Conservation (phyloP, 1,140 invertebrate species). For the Periplaneta americana region DNA sequence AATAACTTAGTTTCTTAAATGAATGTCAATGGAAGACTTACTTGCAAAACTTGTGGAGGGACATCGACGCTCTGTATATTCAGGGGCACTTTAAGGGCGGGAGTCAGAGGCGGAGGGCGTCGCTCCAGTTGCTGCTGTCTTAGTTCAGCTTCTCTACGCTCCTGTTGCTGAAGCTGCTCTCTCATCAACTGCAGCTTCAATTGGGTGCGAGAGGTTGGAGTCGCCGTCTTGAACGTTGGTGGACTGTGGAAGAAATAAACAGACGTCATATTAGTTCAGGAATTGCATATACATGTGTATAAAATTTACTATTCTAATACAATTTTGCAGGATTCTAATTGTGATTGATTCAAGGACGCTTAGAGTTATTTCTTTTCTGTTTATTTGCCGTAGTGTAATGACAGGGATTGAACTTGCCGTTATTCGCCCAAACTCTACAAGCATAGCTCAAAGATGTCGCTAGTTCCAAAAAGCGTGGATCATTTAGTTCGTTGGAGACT, state of each 20-base stretch:
- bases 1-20: too few relatives aligned
- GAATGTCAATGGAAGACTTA: too few relatives aligned
- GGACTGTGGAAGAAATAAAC: slow-evolving; percentile 55
- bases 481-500: too few relatives aligned
- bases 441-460: too few relatives aligned
- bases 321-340: too few relatives aligned
- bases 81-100: slow-evolving; percentile 46
- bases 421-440: too few relatives aligned
- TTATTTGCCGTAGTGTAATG: too few relatives aligned
- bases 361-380: too few relatives aligned
- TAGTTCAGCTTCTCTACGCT: slow-evolving; percentile 47
- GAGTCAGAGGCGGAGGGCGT: slow-evolving; percentile 31
- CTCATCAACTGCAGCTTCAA: slow-evolving; percentile 81
- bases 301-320: neutral
- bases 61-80: slow-evolving; percentile 54
- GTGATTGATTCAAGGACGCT: too few relatives aligned
- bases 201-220: slow-evolving; percentile 74
- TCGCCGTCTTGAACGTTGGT: slow-evolving; percentile 73
- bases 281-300: neutral
- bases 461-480: too few relatives aligned
- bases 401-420: too few relatives aligned
- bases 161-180: slow-evolving; percentile 71
- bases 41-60: slow-evolving; percentile 74
- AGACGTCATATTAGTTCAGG: neutral
- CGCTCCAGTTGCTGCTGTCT: slow-evolving; percentile 34